A percentile compares a stretch with the other conserved stretches of the same genome.
Conservation (phyloP, 1,140 invertebrate species). For the Nebria ingens region DNA sequence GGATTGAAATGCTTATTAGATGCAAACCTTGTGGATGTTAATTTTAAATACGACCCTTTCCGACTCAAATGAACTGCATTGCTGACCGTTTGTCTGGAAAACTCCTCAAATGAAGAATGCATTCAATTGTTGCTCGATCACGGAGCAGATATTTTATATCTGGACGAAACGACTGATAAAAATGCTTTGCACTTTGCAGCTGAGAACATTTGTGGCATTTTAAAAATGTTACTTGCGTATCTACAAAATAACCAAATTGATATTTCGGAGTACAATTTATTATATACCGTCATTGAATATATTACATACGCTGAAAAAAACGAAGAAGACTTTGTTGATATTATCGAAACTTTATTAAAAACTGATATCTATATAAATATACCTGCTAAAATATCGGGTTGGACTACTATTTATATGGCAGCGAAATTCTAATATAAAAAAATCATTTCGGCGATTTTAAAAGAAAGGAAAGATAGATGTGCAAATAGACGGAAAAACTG, state of each 20-base stretch:
- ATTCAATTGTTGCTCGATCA: slow-evolving; percentile 49
- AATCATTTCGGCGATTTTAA: slow-evolving; percentile 38
- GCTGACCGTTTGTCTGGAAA: not conserved
- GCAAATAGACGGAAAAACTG: slow-evolving; percentile 42
- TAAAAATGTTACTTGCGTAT: slow-evolving; percentile 42
- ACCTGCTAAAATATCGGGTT: slow-evolving; percentile 42
- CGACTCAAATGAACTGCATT: not conserved
- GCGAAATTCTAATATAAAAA: slow-evolving; percentile 42
- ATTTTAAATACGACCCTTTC: not conserved
- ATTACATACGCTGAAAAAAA: slow-evolving; percentile 40
- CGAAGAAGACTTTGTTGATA: slow-evolving; percentile 38
- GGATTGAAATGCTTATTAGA: not conserved
- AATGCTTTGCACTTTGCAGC: slow-evolving; percentile 57
- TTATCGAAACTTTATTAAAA: slow-evolving; percentile 43
- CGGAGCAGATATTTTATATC: slow-evolving; percentile 54
- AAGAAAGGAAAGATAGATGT: slow-evolving; percentile 41
- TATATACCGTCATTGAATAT: slow-evolving; percentile 50
- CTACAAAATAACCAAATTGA: slow-evolving; percentile 41
- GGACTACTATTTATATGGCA: slow-evolving; percentile 52
- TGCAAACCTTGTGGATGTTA: not conserved
- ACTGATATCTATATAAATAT: slow-evolving; percentile 51
- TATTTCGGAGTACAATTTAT: slow-evolving; percentile 43
- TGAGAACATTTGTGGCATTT: slow-evolving; percentile 42
- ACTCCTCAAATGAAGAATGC: slow-evolving; percentile 32
- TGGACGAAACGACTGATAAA: slow-evolving; percentile 33